Conservation (phyloP, 2,888 invertebrate species). For the Tribolium freemani region DNA sequence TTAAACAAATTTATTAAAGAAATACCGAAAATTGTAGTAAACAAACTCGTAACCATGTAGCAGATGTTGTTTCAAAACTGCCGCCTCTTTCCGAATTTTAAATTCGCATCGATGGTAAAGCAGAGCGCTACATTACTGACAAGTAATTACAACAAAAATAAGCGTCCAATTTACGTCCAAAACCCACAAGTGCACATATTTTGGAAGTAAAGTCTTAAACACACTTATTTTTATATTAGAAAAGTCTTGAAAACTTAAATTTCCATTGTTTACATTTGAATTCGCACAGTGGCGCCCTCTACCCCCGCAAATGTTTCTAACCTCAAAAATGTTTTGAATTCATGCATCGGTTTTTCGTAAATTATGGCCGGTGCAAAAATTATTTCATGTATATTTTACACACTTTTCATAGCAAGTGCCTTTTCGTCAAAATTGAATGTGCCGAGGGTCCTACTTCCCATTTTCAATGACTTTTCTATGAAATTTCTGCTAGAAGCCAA, state of each 20-base stretch:
- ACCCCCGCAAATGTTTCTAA: conserved; percentile 24
- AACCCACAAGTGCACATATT: no score
- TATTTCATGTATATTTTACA: conserved; percentile 20
- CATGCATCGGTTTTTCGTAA: conserved; percentile 8
- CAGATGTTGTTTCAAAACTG: conserved; percentile 29
- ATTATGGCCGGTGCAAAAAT: conserved; percentile 25
- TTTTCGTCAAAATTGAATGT: conserved; percentile 82
- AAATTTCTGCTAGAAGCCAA: conserved; percentile 93
- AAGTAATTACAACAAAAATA: no score
- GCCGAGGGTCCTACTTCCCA: conserved; percentile 91
- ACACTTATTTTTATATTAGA: background rate
- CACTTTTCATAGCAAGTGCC: conserved; percentile 40
- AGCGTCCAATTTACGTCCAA: no score
- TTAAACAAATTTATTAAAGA: conserved; percentile 36
- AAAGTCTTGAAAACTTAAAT: background rate
- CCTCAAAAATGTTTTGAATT: conserved; percentile 40
- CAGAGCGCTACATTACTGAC: background rate
- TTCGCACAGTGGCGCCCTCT: conserved; percentile 5
- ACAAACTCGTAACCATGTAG: conserved; percentile 40
- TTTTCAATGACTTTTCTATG: conserved; percentile 87
- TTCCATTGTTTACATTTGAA: background rate
- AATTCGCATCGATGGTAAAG: background rate
- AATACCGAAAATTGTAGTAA: conserved; percentile 39
- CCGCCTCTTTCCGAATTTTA: conserved; percentile 25
- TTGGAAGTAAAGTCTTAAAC: no score